Conservation (phyloP, 2,113 vertebrate species). For the Tachuris rubrigastra region DNA sequence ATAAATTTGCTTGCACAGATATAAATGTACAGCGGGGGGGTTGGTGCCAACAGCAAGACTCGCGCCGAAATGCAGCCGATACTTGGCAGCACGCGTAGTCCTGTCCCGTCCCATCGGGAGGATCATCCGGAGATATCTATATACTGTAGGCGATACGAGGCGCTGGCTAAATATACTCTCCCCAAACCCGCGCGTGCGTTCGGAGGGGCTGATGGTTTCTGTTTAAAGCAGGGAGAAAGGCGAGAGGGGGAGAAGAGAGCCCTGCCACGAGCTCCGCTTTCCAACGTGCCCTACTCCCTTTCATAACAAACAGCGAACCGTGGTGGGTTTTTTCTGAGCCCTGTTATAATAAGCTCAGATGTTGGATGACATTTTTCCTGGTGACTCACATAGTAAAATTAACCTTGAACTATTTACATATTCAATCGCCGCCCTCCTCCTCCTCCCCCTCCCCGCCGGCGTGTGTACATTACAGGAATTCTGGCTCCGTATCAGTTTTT, state of each 20-base stretch:
- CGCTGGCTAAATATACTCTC: slow-evolving; percentile 51
- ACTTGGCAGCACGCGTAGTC: slow-evolving; percentile 31
- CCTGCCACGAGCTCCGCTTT: neutral
- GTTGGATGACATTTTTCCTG: slow-evolving; percentile 53
- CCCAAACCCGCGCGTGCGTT: slow-evolving; percentile 60
- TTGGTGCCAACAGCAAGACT: neutral
- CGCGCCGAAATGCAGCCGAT: neutral
- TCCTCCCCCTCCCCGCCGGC: neutral
- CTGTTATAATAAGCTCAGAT: slow-evolving; percentile 33
- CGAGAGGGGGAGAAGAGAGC: neutral
- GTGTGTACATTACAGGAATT: slow-evolving; percentile 42
- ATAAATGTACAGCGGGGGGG: neutral
- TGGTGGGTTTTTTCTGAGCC: neutral
- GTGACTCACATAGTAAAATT: slow-evolving; percentile 42
- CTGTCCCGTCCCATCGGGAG: neutral
- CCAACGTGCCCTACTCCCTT: neutral
- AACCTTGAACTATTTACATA: slow-evolving; percentile 65
- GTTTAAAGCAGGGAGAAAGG: neutral
- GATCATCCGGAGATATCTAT: neutral
- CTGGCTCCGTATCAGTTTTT: slow-evolving; percentile 49
- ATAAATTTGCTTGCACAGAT: neutral
- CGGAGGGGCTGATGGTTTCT: neutral
- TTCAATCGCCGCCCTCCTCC: slow-evolving; percentile 61
- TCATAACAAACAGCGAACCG: slow-evolving; percentile 16
- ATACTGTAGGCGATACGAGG: neutral